phyloP scores from a whole-genome alignment of 2,888 invertebrate genomes.

The Falcaria lacertinaria region DNA sequence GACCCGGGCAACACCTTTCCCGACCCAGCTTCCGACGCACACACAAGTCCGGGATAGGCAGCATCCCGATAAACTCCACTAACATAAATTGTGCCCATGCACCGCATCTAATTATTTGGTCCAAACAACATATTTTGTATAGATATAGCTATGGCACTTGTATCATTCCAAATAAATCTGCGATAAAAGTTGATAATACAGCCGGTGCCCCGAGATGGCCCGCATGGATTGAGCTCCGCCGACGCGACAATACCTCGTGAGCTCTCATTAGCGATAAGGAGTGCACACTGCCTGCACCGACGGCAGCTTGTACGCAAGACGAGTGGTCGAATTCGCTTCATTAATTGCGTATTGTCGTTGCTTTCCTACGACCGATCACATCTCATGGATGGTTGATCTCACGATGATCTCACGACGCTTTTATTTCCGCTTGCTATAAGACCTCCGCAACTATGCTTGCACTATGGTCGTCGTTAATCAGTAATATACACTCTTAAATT shows the following conservation, averaged over 20 bases:
- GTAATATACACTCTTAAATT: conserved; percentile 44
- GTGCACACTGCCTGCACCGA: no score
- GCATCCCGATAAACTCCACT: neutral
- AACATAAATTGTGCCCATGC: neutral
- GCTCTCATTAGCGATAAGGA: conserved; percentile 63
- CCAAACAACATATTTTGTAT: no score
- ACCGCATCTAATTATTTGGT: no score
- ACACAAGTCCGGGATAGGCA: conserved; percentile 19
- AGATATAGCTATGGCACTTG: conserved; percentile 6
- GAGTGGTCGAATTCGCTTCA: conserved; percentile 45
- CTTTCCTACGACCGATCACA: conserved; percentile 43
- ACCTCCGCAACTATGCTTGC: conserved; percentile 23
- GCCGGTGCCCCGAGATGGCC: conserved; percentile 30
- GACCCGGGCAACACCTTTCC: conserved; percentile 48
- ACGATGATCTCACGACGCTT: conserved; percentile 49
- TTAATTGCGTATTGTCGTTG: conserved; percentile 69
- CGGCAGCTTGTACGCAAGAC: conserved; percentile 53
- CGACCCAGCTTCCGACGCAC: conserved; percentile 35
- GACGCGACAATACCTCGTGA: conserved; percentile 41
- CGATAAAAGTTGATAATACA: conserved; percentile 27
- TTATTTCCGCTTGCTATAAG: conserved; percentile 39
- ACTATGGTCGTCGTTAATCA: conserved; percentile 44
- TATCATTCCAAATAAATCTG: conserved; percentile 17
- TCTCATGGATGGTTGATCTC: conserved; percentile 43
- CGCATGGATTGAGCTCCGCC: conserved; percentile 31